These are phyloP conservation scores for Tridacna crocea DNA, from an alignment of 2,888 invertebrate species.

Conservation along the genomic window DNA sequence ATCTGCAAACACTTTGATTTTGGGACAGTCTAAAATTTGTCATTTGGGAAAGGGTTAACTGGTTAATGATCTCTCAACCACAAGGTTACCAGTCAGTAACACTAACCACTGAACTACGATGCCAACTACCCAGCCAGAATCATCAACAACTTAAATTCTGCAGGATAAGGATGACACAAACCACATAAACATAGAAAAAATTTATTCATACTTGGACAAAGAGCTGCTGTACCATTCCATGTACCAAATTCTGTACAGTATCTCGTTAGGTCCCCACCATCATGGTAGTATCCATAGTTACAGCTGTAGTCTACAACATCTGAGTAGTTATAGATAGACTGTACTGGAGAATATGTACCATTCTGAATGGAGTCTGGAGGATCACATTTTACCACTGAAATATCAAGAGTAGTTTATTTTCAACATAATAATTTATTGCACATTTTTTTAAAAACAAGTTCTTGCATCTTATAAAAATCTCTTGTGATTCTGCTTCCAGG, in stretches of 20 bases:
- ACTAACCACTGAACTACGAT: too few species aligned
- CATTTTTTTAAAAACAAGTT: background rate
- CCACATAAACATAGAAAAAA: too few species aligned
- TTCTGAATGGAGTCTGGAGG: conserved; percentile 9
- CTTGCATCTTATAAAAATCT: background rate
- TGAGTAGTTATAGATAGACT: conserved; percentile 27
- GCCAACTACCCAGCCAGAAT: too few species aligned
- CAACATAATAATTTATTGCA: background rate
- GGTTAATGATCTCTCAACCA: too few species aligned
- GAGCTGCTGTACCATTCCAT: conserved; percentile 46
- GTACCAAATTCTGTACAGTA: conserved; percentile 40
- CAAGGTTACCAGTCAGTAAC: too few species aligned
- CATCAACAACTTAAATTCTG: too few species aligned
- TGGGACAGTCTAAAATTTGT: too few species aligned
- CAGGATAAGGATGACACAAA: too few species aligned
- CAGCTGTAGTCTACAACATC: conserved; percentile 45
- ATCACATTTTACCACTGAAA: conserved; percentile 14
- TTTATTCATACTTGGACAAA: conserved; percentile 36
- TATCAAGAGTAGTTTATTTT: background rate
- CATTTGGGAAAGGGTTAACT: too few species aligned
- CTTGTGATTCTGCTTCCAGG: background rate
- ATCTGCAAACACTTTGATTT: too few species aligned
- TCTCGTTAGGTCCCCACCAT: conserved; percentile 37
- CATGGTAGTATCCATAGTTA: conserved; percentile 48
- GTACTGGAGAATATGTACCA: conserved; percentile 18